Evolutionary conservation across 1,140 invertebrate genomes (phyloP), one percentile per base, ranked within the genome.

Genomic region (Tenebrio molitor): DNA sequence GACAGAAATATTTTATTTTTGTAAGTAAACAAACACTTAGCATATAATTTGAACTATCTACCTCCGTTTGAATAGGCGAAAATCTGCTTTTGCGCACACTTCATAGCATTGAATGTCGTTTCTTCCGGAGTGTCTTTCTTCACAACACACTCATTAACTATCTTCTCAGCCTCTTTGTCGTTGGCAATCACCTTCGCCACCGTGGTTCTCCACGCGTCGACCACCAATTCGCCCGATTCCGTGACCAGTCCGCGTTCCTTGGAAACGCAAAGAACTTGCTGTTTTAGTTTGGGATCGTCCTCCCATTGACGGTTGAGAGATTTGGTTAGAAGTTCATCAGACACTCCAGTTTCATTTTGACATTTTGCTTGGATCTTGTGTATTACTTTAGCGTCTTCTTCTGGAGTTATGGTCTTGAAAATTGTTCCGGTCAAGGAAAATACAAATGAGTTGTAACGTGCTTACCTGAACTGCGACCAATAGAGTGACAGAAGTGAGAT

Each of bases 181-280:
- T 85, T 84, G 10, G 84, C 81, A 1, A 84, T 72, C 10, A 81
- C 80, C 15, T 77, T 58, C 0, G 81, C 81, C 12, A 85, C 46
- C 72, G 85, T 85, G 0, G 77, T 66, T 8, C 84, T 39, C 2
- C 84, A 79, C 4, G 83, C 81, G 64, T 86, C 84, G 1, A 85
- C 81, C 5, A 29, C 66, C 15, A 84, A 80, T 6, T 82, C 72
- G 0, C 84, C 85, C 53, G 25, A 29, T 8, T 29, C 25, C 3
- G 25, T 29, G 25, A 8, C 25, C 25, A 86, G 79, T 10, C 81
- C 83, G 15, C 82, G 62, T 64, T 84, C 84, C 74, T 84, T 74
- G 69, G 84, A 83, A 73, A 86, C 82, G 42, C 85, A 86, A 0
- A 81, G 73, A 1, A 81, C 75, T 65, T 85, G 85, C 34, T 83